Base-by-base conservation (phyloP, 2,797 vertebrate genomes). In the Myotis vivesi region DNA sequence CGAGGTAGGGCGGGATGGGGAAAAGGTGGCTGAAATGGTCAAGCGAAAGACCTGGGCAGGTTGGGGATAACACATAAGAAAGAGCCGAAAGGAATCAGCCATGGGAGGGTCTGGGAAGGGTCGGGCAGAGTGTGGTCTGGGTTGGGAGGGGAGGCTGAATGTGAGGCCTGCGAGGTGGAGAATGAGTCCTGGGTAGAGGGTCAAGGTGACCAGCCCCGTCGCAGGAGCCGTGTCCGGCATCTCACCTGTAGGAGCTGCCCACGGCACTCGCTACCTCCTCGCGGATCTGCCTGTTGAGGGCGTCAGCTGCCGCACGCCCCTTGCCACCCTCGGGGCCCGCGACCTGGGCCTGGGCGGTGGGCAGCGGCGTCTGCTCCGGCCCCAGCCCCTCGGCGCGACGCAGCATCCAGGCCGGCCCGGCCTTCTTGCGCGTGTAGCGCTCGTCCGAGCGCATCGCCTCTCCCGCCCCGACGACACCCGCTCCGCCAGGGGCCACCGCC, bases 241-340 rank as follows among this genome's bases (percentile, higher is more conserved):
- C 98, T 99, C 98, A 99, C 99, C 99, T 99, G 98, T 99, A 99
- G 0, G 99, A 99, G 95, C 98, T 99, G 96, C 97, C 95, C 97
- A 97, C 97, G 3, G 97, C 92, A 2, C 97, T 97, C 0, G 98
- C 96, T 68, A 98, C 98, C 97, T 99, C 99, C 97, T 99, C 97
- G 90, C 98, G 99, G 97, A 99, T 99, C 98, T 99, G 99, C 94
- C 98, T 98, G 98, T 99, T 99, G 73, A 99, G 97, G 13, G 99
- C 99, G 79, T 99, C 99, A 4, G 97, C 99, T 0, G 98, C 98
- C 1, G 99, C 99, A 75, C 99, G 98, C 30, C 99, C 99, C 94
- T 97, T 98, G 96, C 97, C 92, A 59, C 97, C 97, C 92, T 99
- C 99, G 57, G 97, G 30, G 36, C 77, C 96, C 0, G 81, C 13